Base-by-base conservation (phyloP, 2,113 vertebrate genomes). In the Nothobranchius furzeri region DNA sequence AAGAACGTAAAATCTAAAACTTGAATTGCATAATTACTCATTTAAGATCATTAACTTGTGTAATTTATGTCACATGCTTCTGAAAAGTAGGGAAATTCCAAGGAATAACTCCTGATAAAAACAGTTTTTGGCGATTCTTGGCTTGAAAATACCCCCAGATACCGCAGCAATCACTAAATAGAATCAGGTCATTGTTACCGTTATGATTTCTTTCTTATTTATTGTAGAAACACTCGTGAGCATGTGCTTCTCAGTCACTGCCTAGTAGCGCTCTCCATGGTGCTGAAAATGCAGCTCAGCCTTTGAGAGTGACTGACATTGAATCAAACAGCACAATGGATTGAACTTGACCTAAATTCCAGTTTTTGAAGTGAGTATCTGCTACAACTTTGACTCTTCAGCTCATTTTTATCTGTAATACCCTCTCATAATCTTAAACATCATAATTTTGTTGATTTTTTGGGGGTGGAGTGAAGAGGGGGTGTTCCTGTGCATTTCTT, bases 271-370 rank as follows among this genome's bases (percentile, higher is more conserved):
- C 89, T 92, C 73, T 91, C 87, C 85, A 1, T 85, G 89, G 89
- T 90, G 52, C 89, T 91, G 85, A 91, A 90, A 85, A 73, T 78
- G 78, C 70, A 77, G 74, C 74, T 79, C 78, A 76, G 61, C 53
- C 70, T 60, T 46, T 35, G 67, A 81, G 75, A 69, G 25, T 75
- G 82, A 87, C 49, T 85, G 78, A 87, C 83, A 77, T 62, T 54
- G 74, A 84, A 83, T 71, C 55, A 37, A 80, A 80, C 42, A 48
- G 51, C 56, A 58, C 60, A 56, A 70, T 76, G 78, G 68, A 75
- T 78, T 89, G 76, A 83, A 88, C 78, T 83, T 83, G 81, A 89
- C 90, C 78, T 84, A 75, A 87, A 91, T 90, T 85, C 58, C 43
- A 12, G 72, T 75, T 81, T 86, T 82, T 80, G 24, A 79, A 70